Conservation (phyloP, 2,888 invertebrate genomes). For the Drosophila nigricruria region DNA sequence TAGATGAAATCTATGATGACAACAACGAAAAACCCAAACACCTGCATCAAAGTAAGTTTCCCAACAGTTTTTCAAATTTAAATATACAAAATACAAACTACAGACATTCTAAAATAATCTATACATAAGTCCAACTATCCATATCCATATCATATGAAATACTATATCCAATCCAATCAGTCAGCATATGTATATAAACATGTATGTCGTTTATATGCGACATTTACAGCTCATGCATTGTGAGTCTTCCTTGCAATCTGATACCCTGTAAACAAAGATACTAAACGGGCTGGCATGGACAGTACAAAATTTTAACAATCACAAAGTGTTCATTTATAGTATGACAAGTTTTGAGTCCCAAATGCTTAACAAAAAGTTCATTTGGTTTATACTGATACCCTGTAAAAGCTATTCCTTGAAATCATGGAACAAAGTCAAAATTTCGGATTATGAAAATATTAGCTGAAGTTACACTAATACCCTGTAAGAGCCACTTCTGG, state of each 20-base stretch:
- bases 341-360: not conserved
- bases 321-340: not conserved
- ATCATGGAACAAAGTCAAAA: not conserved
- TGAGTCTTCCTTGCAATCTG: conserved; percentile 16
- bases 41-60: conserved; percentile 87
- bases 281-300: conserved; percentile 22
- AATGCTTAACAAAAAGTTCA: too few species aligned
- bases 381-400: not conserved
- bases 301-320: not conserved
- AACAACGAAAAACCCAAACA: conserved; percentile 85
- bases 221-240: conserved; percentile 22
- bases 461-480: not conserved
- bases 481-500: not conserved
- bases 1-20: conserved; percentile 85
- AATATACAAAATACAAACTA: conserved; percentile 3
- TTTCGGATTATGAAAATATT: not conserved
- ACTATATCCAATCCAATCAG: conserved; percentile 18
- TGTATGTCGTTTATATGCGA: conserved; percentile 7
- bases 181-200: conserved; percentile 39
- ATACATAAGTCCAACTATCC: conserved; percentile 27
- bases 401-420: not conserved
- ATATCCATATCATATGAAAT: conserved; percentile 9
- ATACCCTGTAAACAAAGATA: conserved; percentile 35
- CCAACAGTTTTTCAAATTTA: not conserved
- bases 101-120: conserved; percentile 16